Conservation (phyloP, 2,113 vertebrate species). For the Eurystomus gularis region DNA sequence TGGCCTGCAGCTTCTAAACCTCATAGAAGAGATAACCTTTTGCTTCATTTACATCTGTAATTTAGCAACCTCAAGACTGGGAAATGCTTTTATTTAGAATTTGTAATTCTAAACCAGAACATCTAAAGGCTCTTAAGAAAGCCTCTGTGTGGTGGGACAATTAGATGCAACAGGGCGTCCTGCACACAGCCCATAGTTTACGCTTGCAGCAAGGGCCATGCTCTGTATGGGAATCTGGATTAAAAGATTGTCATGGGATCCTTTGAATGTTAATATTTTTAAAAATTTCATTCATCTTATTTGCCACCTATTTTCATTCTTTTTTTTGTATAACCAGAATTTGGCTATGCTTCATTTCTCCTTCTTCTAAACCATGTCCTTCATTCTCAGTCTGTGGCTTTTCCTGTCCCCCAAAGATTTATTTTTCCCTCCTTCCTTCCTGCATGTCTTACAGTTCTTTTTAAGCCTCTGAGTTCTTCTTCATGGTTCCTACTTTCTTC, state of each 20-base stretch:
- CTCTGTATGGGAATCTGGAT: background rate
- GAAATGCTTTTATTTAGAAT: background rate
- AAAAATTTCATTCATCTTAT: background rate
- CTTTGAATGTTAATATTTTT: background rate
- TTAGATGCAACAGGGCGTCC: background rate
- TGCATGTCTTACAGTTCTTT: background rate
- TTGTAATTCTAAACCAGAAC: background rate
- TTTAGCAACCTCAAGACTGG: background rate
- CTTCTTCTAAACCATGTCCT: background rate
- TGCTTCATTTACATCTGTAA: background rate
- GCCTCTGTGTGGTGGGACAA: background rate
- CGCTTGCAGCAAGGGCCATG: background rate
- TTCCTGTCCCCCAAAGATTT: background rate
- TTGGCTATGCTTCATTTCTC: background rate
- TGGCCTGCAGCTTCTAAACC: background rate
- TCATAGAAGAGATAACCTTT: background rate
- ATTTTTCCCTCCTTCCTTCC: background rate
- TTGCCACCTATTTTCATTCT: background rate
- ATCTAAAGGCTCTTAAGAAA: background rate
- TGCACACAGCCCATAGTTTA: background rate
- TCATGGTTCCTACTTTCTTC: background rate
- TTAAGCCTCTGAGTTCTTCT: background rate
- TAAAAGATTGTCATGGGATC: background rate
- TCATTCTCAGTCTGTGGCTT: background rate
- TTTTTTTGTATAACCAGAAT: background rate